These are phyloP conservation scores for Leptonema lineaticorne DNA, from an alignment of 1,140 invertebrate genomes.

Conservation along the genomic window DNA sequence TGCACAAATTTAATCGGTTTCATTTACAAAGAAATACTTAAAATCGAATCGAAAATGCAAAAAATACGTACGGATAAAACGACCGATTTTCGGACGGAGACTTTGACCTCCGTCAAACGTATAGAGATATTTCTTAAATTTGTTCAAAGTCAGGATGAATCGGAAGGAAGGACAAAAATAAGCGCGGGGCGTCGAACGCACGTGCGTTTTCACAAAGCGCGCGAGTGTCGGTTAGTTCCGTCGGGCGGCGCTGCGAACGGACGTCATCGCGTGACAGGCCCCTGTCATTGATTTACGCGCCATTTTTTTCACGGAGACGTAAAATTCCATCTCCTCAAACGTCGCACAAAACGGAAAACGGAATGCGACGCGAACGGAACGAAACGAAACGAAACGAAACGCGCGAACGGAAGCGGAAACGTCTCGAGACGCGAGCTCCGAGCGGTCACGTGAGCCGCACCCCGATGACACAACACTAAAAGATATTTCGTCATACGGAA, in stretches of 20 bases:
- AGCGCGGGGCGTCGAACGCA: too few species aligned
- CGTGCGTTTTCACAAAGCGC: too few species aligned
- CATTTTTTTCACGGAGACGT: background rate
- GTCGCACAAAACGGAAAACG: background rate
- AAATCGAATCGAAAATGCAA: too few species aligned
- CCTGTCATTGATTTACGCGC: constrained; percentile 14
- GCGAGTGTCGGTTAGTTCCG: too few species aligned
- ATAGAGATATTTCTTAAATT: too few species aligned
- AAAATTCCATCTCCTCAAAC: background rate
- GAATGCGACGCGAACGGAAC: background rate
- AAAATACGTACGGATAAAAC: too few species aligned
- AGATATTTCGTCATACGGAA: background rate
- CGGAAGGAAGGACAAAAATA: too few species aligned
- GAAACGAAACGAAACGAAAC: background rate
- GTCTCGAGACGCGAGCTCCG: background rate
- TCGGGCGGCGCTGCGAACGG: background rate
- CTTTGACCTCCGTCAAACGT: too few species aligned
- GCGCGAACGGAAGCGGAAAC: background rate
- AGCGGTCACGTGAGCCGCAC: constrained; percentile 1
- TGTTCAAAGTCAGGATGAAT: too few species aligned
- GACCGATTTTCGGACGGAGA: too few species aligned
- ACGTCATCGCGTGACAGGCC: background rate
- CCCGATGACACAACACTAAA: constrained; percentile 6
- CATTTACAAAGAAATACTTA: too few species aligned
- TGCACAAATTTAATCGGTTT: too few species aligned